These are phyloP conservation scores for Amphiura filiformis DNA, from an alignment of 35 echinoderm and acorn worm genomes.

Conservation along the genomic window DNA sequence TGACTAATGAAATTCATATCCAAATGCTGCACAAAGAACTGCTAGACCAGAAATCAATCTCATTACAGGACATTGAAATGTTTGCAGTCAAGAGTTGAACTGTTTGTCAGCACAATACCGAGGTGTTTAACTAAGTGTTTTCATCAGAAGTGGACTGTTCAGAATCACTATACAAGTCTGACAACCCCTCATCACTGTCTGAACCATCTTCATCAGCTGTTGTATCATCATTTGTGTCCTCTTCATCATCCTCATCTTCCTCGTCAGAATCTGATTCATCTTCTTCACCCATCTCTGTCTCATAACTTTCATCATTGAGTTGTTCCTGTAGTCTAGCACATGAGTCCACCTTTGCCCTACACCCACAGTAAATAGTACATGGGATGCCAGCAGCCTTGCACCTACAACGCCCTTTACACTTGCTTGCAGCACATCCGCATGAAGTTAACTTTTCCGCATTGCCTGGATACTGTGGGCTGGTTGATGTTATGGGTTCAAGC, in stretches of 20 bases:
- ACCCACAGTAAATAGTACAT: background rate
- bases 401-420: background rate
- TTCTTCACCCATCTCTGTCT: background rate
- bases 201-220: background rate
- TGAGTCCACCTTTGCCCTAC: background rate
- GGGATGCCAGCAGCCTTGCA: background rate
- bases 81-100: no score
- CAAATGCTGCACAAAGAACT: no score
- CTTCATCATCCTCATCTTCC: background rate
- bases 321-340: background rate
- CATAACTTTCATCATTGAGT: background rate
- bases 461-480: background rate
- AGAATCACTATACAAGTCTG: no score
- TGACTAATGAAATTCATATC: no score
- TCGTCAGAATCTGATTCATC: background rate
- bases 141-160: no score
- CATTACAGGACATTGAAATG: no score
- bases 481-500: background rate
- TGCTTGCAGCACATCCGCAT: background rate
- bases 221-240: background rate
- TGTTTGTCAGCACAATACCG: no score
- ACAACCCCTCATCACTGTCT: no score
- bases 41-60: no score
- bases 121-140: no score
- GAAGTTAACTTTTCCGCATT: background rate